A percentile compares a stretch with the other conserved stretches of the same genome.
These are phyloP conservation scores for Orchestia grillus DNA, from an alignment of 1,140 invertebrate genomes.

Conservation along the genomic window DNA sequence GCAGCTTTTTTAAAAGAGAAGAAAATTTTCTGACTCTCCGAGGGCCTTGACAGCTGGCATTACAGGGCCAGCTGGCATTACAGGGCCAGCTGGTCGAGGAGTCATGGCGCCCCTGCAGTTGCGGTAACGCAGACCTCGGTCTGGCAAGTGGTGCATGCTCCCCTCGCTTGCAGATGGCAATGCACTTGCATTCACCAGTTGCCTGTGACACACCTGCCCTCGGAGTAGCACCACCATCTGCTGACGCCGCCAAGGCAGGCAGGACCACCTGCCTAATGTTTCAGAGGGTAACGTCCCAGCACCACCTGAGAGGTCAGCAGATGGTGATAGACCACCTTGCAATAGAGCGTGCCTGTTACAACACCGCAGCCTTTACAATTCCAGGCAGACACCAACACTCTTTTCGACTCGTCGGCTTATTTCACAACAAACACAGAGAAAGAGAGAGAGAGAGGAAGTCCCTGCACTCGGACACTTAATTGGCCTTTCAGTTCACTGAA, in stretches of 20 bases:
- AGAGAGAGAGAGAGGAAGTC: not conserved
- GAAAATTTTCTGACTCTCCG: not conserved
- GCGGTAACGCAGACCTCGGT: not conserved
- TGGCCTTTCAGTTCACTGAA: not conserved
- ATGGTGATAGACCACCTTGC: constrained; percentile 10
- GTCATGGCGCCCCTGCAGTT: not conserved
- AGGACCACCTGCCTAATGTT: not conserved
- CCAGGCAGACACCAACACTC: not conserved
- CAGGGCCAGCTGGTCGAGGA: not conserved
- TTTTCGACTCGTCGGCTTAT: not conserved
- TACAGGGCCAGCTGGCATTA: not conserved
- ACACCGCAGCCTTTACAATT: not conserved
- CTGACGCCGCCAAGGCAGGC: not conserved
- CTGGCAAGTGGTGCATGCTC: not conserved
- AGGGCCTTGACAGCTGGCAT: not conserved
- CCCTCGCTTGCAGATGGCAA: not conserved
- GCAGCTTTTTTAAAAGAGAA: not conserved
- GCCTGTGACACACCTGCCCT: not conserved
- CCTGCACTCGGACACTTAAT: not conserved
- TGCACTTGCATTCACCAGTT: not conserved
- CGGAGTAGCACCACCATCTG: not conserved
- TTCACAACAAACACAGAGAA: not conserved
- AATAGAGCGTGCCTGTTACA: not conserved
- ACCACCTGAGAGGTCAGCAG: constrained; percentile 22
- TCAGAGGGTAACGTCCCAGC: not conserved